phyloP scores from a whole-genome alignment of 1,140 invertebrate genomes.

The Hylaeus volcanicus region DNA sequence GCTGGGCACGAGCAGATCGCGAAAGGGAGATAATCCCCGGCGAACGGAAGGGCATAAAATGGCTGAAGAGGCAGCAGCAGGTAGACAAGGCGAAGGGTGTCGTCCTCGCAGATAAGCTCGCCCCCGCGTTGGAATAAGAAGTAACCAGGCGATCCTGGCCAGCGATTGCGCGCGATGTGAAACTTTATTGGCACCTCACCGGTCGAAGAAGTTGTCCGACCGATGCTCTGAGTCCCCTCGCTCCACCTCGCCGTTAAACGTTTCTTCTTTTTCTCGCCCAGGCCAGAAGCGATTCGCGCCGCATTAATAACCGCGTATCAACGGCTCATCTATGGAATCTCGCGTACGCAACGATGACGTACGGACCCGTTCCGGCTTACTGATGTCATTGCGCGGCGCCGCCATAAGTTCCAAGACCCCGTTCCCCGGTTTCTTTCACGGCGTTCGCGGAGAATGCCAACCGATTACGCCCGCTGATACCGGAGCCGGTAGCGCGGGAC shows the following conservation, averaged over 20 bases:
- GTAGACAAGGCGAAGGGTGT: slow-evolving; percentile 32
- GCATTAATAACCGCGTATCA: slow-evolving; percentile 71
- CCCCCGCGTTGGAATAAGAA: slow-evolving; percentile 57
- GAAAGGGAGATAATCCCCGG: slow-evolving; percentile 17
- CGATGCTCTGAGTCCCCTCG: not conserved
- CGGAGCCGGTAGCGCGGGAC: slow-evolving; percentile 52
- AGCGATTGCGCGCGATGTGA: slow-evolving; percentile 50
- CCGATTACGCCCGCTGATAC: slow-evolving; percentile 71
- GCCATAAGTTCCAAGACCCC: slow-evolving; percentile 66
- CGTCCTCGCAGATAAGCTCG: slow-evolving; percentile 46
- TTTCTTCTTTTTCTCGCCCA: not conserved
- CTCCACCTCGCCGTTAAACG: not conserved
- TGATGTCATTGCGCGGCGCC: slow-evolving; percentile 75
- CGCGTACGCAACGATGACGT: slow-evolving; percentile 72
- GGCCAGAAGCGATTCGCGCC: not conserved
- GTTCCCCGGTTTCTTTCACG: slow-evolving; percentile 49
- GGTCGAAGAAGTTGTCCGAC: slow-evolving; percentile 53
- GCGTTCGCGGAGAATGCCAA: slow-evolving; percentile 66
- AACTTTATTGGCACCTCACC: slow-evolving; percentile 51
- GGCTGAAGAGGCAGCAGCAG: slow-evolving; percentile 21
- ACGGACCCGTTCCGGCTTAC: slow-evolving; percentile 73
- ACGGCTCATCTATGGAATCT: slow-evolving; percentile 72
- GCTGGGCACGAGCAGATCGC: not conserved
- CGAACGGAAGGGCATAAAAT: slow-evolving; percentile 38
- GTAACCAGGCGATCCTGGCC: slow-evolving; percentile 48